Evolutionary conservation across 2,113 vertebrate genomes (phyloP).

Genomic region (Corvus cornix): DNA sequence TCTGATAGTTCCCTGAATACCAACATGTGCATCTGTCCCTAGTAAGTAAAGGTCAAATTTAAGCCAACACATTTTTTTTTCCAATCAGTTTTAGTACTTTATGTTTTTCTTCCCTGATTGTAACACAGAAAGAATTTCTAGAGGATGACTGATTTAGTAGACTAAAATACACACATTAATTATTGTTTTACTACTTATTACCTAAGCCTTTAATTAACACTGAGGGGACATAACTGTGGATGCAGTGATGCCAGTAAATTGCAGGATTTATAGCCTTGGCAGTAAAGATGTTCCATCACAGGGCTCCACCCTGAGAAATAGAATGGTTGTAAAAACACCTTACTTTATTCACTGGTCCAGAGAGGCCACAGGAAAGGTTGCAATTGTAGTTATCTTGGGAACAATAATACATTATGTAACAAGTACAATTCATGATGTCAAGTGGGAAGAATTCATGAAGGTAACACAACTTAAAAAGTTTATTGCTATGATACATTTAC

Average conservation of each 20-base stretch:
- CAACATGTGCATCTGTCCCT: neutral
- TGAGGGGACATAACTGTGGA: neutral
- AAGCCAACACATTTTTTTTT: neutral
- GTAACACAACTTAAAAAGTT: neutral
- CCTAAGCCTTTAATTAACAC: neutral
- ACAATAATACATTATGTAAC: neutral
- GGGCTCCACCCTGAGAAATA: neutral
- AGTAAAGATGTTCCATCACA: neutral
- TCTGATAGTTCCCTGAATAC: neutral
- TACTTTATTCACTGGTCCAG: neutral
- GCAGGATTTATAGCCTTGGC: neutral
- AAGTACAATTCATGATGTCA: neutral
- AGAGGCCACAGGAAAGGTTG: neutral
- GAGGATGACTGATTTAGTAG: neutral
- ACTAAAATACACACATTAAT: neutral
- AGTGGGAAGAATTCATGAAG: neutral
- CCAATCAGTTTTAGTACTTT: neutral
- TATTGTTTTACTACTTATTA: slow-evolving; percentile 1
- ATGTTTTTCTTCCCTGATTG: neutral
- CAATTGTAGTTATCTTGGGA: neutral
- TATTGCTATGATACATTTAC: neutral
- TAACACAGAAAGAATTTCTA: neutral
- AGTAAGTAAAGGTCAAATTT: neutral
- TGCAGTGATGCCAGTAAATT: neutral
- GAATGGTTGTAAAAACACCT: neutral